Conservation (phyloP, 1,140 invertebrate species). For the Drosophila kikkawai region DNA sequence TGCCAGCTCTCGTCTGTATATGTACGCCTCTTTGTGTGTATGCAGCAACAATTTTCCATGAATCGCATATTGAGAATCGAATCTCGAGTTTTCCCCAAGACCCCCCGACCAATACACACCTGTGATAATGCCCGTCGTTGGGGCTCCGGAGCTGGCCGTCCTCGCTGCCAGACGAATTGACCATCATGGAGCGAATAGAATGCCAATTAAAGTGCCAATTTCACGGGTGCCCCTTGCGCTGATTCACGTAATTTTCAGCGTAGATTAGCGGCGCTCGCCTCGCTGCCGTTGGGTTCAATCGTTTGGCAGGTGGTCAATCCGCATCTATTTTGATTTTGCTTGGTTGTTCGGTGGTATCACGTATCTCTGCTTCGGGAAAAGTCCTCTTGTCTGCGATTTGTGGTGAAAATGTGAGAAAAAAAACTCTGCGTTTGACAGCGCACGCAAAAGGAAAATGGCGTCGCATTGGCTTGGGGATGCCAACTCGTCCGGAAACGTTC, state of each 20-base stretch:
- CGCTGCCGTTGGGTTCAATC: slow-evolving; percentile 23
- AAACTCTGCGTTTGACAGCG: slow-evolving; percentile 51
- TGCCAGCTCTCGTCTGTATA: slow-evolving; percentile 31
- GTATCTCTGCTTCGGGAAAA: slow-evolving; percentile 44
- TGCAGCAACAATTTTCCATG: slow-evolving; percentile 80
- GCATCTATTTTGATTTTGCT: slow-evolving; percentile 51
- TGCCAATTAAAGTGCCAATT: slow-evolving; percentile 36
- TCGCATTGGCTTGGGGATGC: slow-evolving; percentile 36
- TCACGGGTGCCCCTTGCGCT: slow-evolving; percentile 17
- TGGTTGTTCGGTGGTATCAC: slow-evolving; percentile 59
- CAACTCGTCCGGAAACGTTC: slow-evolving; percentile 20
- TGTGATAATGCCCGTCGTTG: slow-evolving; percentile 75
- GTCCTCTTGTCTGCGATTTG: slow-evolving; percentile 55
- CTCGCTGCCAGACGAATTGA: slow-evolving; percentile 83
- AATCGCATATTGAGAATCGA: slow-evolving; percentile 44
- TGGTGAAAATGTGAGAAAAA: slow-evolving; percentile 38
- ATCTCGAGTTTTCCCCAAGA: slow-evolving; percentile 25
- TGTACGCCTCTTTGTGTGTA: slow-evolving; percentile 57
- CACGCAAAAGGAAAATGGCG: slow-evolving; percentile 68
- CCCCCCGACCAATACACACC: slow-evolving; percentile 71
- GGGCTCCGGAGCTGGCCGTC: slow-evolving; percentile 83
- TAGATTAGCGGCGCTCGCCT: slow-evolving; percentile 11
- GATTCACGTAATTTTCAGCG: slow-evolving; percentile 49
- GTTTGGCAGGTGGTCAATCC: slow-evolving; percentile 18
- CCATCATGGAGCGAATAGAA: slow-evolving; percentile 42